Evolutionary conservation across 1,140 invertebrate species (phyloP).

Genomic region (Neodiprion lecontei): DNA sequence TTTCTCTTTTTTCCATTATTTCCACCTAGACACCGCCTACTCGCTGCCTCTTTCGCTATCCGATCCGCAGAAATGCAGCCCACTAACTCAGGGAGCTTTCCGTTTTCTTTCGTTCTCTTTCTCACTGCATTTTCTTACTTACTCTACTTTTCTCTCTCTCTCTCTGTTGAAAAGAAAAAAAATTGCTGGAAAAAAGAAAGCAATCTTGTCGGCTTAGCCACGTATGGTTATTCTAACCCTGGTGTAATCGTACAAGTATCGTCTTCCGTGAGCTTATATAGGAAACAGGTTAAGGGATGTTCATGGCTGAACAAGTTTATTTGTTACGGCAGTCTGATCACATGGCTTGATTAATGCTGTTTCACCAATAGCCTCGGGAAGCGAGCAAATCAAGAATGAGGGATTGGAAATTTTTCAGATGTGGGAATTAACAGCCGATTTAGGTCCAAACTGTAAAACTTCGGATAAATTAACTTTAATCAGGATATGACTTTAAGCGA

Average conservation of each 20-base stretch:
- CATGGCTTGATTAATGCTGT: too few relatives aligned
- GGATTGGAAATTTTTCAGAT: too few relatives aligned
- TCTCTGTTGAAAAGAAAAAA: constrained; percentile 31
- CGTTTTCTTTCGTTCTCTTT: constrained; percentile 6
- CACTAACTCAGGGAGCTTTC: background rate
- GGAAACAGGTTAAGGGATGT: too few relatives aligned
- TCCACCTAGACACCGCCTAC: constrained; percentile 6
- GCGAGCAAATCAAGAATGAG: too few relatives aligned
- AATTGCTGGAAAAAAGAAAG: constrained; percentile 40
- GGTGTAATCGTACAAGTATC: background rate
- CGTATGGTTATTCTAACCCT: background rate
- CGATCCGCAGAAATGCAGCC: constrained; percentile 15
- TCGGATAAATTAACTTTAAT: too few relatives aligned
- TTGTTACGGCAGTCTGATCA: too few relatives aligned
- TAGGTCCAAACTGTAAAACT: too few relatives aligned
- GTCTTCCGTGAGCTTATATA: too few relatives aligned
- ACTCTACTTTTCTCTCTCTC: constrained; percentile 9
- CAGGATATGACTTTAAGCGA: too few relatives aligned
- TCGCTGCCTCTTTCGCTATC: constrained; percentile 3
- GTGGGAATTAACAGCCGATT: too few relatives aligned
- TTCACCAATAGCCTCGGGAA: too few relatives aligned
- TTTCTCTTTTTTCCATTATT: background rate
- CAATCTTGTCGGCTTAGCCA: constrained; percentile 43
- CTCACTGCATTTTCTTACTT: background rate
- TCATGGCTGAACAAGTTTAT: too few relatives aligned